These are phyloP conservation scores for Tribolium madens DNA, from an alignment of 1,140 invertebrate genomes.

Conservation along the genomic window DNA sequence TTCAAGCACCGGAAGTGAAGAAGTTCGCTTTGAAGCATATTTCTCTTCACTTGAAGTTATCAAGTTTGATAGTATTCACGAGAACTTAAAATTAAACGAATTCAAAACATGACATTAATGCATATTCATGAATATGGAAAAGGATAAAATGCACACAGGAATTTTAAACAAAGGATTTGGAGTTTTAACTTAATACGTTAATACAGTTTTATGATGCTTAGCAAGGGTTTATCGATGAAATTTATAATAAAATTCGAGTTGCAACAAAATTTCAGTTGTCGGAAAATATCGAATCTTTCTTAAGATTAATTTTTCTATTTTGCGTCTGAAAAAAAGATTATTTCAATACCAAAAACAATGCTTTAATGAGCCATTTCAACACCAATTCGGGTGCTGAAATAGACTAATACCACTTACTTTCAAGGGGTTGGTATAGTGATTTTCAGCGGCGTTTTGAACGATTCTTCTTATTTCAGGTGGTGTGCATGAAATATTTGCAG, in stretches of 20 bases:
- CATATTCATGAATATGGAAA: constrained; percentile 32
- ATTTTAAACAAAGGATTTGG: constrained; percentile 28
- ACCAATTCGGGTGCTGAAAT: too few species aligned
- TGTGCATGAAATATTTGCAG: too few species aligned
- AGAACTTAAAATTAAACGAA: constrained; percentile 33
- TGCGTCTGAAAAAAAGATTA: too few species aligned
- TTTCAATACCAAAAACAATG: too few species aligned
- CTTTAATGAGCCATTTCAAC: too few species aligned
- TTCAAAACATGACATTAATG: constrained; percentile 31
- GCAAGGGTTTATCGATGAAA: constrained; percentile 18
- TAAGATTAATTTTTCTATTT: too few species aligned
- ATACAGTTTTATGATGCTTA: constrained; percentile 28
- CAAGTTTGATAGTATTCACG: constrained; percentile 27
- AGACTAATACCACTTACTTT: too few species aligned
- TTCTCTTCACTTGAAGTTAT: constrained; percentile 17
- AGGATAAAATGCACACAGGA: constrained; percentile 18
- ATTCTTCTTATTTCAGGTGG: too few species aligned
- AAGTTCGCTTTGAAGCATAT: constrained; percentile 18
- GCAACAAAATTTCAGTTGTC: too few species aligned
- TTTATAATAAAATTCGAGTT: neutral
- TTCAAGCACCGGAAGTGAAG: neutral
- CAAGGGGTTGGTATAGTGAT: too few species aligned
- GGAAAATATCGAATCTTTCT: too few species aligned
- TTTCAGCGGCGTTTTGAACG: too few species aligned
- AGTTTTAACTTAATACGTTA: constrained; percentile 29